Percentiles rank a stretch among this genome's conserved stretches.
Evolutionary conservation across 2,797 vertebrate genomes (phyloP).

Genomic region (Poliocrania exsul): DNA sequence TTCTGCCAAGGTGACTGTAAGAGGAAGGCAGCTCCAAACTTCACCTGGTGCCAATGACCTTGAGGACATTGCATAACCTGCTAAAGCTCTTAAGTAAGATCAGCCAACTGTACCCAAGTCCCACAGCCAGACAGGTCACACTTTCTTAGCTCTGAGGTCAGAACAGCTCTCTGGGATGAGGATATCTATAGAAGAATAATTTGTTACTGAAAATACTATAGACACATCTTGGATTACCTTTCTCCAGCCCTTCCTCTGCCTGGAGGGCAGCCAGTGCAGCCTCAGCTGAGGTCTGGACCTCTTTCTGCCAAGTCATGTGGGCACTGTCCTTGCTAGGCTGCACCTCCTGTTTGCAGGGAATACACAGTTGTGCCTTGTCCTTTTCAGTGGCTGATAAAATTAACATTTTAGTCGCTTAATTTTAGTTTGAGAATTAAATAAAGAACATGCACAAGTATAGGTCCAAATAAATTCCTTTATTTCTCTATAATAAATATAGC

Average conservation of each 20-base stretch:
- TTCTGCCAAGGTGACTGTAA: neutral
- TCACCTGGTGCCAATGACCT: neutral
- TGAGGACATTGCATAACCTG: neutral
- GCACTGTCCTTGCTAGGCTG: neutral
- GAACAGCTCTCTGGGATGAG: neutral
- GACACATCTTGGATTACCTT: neutral
- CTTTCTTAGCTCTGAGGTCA: neutral
- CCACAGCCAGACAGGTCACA: neutral
- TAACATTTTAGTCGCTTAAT: neutral
- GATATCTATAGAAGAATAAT: neutral
- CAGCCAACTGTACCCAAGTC: neutral
- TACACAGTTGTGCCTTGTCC: rapidly evolving
- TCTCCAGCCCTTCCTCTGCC: neutral
- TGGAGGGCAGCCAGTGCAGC: neutral
- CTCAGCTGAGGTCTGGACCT: neutral
- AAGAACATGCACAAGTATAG: neutral
- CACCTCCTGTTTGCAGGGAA: neutral
- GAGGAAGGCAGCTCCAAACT: neutral
- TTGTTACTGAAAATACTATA: neutral
- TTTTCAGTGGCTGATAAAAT: rapidly evolving
- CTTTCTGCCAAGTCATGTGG: neutral
- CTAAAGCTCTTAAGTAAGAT: neutral
- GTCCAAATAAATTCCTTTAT: slow-evolving; percentile 71
- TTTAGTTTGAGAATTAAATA: neutral
- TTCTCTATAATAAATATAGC: slow-evolving; percentile 23